A percentile compares a stretch with the other conserved stretches of the same genome.
Conservation (phyloP, 2,797 vertebrate species). For the Chloroceryle inda region DNA sequence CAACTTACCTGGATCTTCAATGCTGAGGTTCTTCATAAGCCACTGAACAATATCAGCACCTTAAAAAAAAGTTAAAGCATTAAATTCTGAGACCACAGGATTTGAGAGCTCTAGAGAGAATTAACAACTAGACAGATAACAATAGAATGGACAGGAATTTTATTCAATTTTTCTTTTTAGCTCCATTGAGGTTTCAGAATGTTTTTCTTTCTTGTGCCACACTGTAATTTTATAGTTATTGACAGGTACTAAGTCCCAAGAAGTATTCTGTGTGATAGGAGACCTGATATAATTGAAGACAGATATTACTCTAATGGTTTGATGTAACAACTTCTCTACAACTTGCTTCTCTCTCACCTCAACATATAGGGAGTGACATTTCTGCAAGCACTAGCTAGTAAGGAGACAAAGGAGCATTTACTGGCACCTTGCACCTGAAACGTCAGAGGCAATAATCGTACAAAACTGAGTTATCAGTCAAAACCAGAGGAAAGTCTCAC, state of each 20-base stretch:
- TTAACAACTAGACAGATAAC: neutral
- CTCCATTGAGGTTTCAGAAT: neutral
- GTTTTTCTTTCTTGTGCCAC: neutral
- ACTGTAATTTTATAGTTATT: neutral
- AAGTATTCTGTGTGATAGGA: neutral
- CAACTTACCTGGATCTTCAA: constrained; percentile 91
- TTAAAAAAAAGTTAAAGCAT: constrained; percentile 67
- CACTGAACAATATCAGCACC: constrained; percentile 95
- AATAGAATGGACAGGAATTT: neutral
- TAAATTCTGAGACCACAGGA: neutral
- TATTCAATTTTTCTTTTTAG: neutral
- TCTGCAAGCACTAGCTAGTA: neutral
- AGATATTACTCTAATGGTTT: neutral
- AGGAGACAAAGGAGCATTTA: neutral
- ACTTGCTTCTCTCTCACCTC: neutral
- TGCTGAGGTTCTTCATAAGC: constrained; percentile 93
- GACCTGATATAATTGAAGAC: neutral
- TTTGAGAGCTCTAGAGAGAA: neutral
- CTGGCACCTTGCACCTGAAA: neutral
- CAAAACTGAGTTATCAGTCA: neutral
- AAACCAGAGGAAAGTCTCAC: neutral
- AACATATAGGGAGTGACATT: neutral
- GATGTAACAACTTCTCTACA: neutral
- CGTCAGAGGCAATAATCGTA: neutral
- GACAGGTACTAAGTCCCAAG: neutral